Evolutionary conservation across 2,113 vertebrate species (phyloP).

Genomic region (Chlorodrepanis virens): DNA sequence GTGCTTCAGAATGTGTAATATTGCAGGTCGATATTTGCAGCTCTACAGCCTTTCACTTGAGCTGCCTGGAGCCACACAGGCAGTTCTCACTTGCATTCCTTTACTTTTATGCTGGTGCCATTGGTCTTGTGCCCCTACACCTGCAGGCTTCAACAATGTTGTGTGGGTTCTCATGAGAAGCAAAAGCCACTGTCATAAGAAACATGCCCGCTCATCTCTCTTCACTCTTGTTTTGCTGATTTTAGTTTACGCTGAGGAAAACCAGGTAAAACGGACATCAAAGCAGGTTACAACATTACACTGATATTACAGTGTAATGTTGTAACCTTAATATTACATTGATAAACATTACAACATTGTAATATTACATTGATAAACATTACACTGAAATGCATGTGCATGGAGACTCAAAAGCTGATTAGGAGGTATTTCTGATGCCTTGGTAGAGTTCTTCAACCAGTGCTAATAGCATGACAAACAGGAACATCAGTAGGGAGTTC

Average conservation of each 20-base stretch:
- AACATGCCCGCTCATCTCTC: not conserved
- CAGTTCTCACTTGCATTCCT: not conserved
- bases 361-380: not conserved
- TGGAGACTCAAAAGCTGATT: not conserved
- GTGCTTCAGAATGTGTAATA: not conserved
- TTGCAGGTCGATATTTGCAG: not conserved
- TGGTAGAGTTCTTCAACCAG: fast-evolving
- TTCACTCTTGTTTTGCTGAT: not conserved
- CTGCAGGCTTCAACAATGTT: not conserved
- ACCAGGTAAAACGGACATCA: not conserved
- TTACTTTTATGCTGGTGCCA: not conserved
- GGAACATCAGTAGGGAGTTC: not conserved
- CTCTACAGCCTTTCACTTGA: not conserved
- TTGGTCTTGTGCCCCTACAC: not conserved
- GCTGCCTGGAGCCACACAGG: not conserved
- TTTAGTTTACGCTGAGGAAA: not conserved
- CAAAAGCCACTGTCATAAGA: not conserved
- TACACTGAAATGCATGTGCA: not conserved
- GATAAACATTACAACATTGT: too few species aligned
- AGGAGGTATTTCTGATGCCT: not conserved
- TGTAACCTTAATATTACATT: too few species aligned
- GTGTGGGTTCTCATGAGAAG: not conserved
- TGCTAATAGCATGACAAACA: not conserved
- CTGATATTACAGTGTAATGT: too few species aligned
- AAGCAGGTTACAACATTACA: not conserved